These are phyloP conservation scores for Netelia melanura DNA, from an alignment of 2,888 invertebrate genomes.

Conservation along the genomic window DNA sequence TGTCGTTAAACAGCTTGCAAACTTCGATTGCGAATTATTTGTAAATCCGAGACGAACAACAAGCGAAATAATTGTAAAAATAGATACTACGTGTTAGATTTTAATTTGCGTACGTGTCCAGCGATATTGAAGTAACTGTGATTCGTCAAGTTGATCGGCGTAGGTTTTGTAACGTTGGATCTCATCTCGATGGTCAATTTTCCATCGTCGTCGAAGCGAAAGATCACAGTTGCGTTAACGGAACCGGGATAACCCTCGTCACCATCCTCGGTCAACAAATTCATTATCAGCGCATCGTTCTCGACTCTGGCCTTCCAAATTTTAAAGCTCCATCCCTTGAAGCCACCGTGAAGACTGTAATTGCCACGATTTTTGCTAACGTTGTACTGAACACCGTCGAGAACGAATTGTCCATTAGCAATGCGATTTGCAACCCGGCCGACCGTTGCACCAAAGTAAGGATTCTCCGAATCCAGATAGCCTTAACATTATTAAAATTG, in stretches of 20 bases:
- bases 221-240: slow-evolving; percentile 89
- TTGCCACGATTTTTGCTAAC: slow-evolving; percentile 91
- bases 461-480: slow-evolving; percentile 89
- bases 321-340: slow-evolving; percentile 92
- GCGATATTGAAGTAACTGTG: slow-evolving; percentile 97
- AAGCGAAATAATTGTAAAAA: no score
- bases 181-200: slow-evolving; percentile 91
- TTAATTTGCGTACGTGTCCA: slow-evolving; percentile 89
- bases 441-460: slow-evolving; percentile 95
- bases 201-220: slow-evolving; percentile 90
- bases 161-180: slow-evolving; percentile 91
- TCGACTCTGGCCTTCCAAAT: slow-evolving; percentile 80
- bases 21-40: no score
- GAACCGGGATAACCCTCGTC: slow-evolving; percentile 97
- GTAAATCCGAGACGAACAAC: no score
- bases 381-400: slow-evolving; percentile 89
- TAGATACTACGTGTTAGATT: not conserved
- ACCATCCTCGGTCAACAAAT: slow-evolving; percentile 91
- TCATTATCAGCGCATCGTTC: slow-evolving; percentile 88
- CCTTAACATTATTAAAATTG: slow-evolving; percentile 84
- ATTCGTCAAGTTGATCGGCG: slow-evolving; percentile 94
- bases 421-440: slow-evolving; percentile 95
- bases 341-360: slow-evolving; percentile 93
- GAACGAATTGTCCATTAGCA: slow-evolving; percentile 89
- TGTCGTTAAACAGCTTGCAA: no score